phyloP scores from a whole-genome alignment of 1,140 invertebrate genomes.

The Aradophagus sp. region DNA sequence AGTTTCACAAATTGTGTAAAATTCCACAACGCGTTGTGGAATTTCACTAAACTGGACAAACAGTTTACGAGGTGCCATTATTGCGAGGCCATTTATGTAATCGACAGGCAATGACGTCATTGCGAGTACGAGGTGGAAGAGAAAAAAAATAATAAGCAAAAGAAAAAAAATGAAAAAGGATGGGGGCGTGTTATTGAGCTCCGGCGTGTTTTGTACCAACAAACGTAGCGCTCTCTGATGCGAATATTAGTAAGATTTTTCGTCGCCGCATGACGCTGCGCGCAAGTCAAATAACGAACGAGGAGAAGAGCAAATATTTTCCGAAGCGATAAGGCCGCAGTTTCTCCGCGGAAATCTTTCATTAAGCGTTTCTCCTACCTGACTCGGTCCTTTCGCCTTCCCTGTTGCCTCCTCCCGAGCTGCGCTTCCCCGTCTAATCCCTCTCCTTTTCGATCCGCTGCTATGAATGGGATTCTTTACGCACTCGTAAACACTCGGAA shows the following conservation, averaged over 20 bases:
- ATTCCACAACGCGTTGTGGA: too few species aligned
- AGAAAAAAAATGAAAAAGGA: too few species aligned
- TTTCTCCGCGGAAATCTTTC: constrained; percentile 65
- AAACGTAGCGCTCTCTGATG: constrained; percentile 37
- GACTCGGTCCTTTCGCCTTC: constrained; percentile 49
- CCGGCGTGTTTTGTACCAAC: constrained; percentile 29
- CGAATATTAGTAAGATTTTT: constrained; percentile 45
- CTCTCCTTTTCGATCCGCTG: constrained; percentile 49
- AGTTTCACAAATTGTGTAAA: too few species aligned
- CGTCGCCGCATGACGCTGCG: constrained; percentile 11
- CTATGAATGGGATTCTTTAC: constrained; percentile 73
- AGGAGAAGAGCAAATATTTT: constrained; percentile 56
- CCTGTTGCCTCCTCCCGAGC: constrained; percentile 13
- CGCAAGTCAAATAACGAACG: constrained; percentile 49
- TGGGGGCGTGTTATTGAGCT: constrained; percentile 26
- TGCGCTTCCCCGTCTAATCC: constrained; percentile 32
- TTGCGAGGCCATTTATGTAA: constrained; percentile 17
- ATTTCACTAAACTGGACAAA: too few species aligned
- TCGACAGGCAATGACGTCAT: constrained; percentile 8
- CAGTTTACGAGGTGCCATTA: too few species aligned
- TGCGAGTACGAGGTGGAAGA: too few species aligned
- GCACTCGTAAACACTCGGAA: constrained; percentile 52
- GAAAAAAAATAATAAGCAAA: constrained; percentile 3
- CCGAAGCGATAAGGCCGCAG: constrained; percentile 50
- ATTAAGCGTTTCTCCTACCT: constrained; percentile 66